These are phyloP conservation scores for Morpho helenor DNA, from an alignment of 2,888 invertebrate species.

Conservation along the genomic window DNA sequence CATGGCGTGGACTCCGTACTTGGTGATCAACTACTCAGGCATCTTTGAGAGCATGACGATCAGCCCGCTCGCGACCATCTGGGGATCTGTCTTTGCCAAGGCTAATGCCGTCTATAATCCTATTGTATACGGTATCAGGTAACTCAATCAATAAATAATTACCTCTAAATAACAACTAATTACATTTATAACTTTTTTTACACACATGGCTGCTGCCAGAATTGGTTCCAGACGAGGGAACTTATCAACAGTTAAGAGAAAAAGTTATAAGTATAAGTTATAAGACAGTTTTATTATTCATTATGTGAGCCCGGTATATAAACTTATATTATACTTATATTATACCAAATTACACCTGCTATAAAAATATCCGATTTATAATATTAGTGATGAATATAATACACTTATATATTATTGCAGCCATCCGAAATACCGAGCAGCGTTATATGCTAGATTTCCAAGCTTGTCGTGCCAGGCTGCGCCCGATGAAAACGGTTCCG, in stretches of 20 bases:
- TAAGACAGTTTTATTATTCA: no score
- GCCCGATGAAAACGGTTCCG: slow-evolving; percentile 81
- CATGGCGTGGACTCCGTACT: slow-evolving; percentile 95
- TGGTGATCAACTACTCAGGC: slow-evolving; percentile 89
- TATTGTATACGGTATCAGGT: slow-evolving; percentile 95
- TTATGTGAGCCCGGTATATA: no score
- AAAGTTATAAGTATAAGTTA: no score
- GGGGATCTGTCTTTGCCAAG: slow-evolving; percentile 95
- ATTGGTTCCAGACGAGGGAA: no score
- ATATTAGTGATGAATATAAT: no score
- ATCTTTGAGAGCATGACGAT: slow-evolving; percentile 87
- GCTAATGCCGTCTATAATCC: slow-evolving; percentile 95
- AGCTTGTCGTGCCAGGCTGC: slow-evolving; percentile 83
- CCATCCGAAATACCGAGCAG: slow-evolving; percentile 90
- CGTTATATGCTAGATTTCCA: slow-evolving; percentile 87
- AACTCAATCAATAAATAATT: slow-evolving; percentile 18
- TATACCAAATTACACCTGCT: background rate
- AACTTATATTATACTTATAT: no score
- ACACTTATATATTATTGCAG: slow-evolving; percentile 54
- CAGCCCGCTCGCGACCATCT: slow-evolving; percentile 89
- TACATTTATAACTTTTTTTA: no score
- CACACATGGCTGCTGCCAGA: no score
- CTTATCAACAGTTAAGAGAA: no score
- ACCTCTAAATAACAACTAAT: background rate
- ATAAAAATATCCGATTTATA: background rate